These are phyloP conservation scores for Perognathus longimembris DNA, from an alignment of 2,113 vertebrate genomes.

Conservation along the genomic window DNA sequence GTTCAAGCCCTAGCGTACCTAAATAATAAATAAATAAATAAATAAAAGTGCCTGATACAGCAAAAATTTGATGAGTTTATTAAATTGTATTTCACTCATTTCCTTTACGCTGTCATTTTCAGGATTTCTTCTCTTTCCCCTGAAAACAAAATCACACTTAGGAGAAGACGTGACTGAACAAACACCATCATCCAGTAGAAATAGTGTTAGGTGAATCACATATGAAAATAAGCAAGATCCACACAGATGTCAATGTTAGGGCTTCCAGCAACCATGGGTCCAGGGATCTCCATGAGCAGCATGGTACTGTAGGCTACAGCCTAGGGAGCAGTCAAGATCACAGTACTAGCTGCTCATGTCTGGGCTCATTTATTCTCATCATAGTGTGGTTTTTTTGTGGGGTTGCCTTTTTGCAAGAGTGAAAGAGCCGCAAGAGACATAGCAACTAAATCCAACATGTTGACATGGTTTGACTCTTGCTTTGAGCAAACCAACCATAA, in stretches of 20 bases:
- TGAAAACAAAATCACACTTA: background rate
- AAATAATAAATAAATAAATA: too few relatives aligned
- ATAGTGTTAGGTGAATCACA: background rate
- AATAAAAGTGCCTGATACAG: background rate
- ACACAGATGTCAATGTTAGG: fast-evolving
- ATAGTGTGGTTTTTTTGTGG: background rate
- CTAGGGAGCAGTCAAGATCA: fast-evolving
- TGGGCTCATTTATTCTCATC: background rate
- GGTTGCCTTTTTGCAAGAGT: background rate
- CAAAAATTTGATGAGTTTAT: background rate
- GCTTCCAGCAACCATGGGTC: background rate
- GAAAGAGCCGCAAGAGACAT: background rate
- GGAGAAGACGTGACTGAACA: background rate
- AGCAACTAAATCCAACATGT: background rate
- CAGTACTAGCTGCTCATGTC: too few relatives aligned
- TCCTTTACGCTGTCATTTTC: background rate
- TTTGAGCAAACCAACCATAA: constrained; percentile 17
- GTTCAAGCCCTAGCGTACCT: too few relatives aligned
- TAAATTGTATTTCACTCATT: background rate
- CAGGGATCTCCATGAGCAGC: background rate
- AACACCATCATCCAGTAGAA: background rate
- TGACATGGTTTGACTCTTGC: background rate
- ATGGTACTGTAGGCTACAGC: background rate
- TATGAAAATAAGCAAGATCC: background rate
- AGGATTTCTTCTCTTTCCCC: background rate